phyloP scores from a whole-genome alignment of 2,113 vertebrate species.

The Microcebus griseorufus region DNA sequence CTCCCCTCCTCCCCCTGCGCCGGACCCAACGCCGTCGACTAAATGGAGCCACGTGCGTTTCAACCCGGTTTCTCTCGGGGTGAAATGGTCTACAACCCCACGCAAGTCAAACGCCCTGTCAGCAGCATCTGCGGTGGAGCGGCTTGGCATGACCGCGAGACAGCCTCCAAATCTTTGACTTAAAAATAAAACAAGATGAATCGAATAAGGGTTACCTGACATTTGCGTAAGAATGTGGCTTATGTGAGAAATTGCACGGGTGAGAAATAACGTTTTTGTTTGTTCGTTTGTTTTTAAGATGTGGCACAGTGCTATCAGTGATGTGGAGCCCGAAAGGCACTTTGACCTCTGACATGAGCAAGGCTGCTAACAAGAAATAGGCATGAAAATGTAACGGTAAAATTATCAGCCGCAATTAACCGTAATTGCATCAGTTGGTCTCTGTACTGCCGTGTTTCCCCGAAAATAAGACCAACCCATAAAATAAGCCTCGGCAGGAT shows the following conservation, averaged over 20 bases:
- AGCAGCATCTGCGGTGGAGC: neutral
- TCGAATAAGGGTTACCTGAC: conserved; percentile 5
- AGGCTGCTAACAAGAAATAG: conserved; percentile 66
- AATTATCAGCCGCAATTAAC: conserved; percentile 78
- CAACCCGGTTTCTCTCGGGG: neutral
- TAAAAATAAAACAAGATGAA: conserved; percentile 6
- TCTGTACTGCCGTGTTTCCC: neutral
- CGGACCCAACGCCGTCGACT: neutral
- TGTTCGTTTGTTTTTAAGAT: neutral
- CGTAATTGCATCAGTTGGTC: conserved; percentile 61
- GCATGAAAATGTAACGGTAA: conserved; percentile 38
- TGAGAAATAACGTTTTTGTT: conserved; percentile 1
- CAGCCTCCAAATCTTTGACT: conserved; percentile 14
- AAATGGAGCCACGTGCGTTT: neutral
- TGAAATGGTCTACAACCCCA: neutral
- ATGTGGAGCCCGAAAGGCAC: conserved; percentile 2
- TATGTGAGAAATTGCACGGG: neutral
- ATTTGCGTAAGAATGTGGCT: conserved; percentile 43
- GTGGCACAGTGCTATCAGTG: neutral
- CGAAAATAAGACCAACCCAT: too few relatives aligned
- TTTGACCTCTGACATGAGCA: conserved; percentile 55
- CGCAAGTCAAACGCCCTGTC: neutral
- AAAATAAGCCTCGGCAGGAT: too few relatives aligned
- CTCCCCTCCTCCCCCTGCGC: too few relatives aligned
- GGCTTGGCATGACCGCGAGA: neutral